Conservation (phyloP, 2,113 vertebrate species). For the Lepus timidus region DNA sequence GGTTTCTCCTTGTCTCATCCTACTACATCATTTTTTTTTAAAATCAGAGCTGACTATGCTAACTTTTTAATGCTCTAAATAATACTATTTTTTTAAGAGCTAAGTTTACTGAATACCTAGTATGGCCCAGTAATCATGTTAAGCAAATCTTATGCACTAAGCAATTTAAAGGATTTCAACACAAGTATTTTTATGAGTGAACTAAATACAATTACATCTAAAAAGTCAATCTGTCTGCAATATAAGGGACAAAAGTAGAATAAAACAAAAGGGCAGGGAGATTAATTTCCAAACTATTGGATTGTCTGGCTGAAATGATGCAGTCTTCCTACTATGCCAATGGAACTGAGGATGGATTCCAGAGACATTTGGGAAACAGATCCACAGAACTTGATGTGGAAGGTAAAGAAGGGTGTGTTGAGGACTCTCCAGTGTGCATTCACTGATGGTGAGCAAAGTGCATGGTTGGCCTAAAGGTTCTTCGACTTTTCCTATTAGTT, state of each 20-base stretch:
- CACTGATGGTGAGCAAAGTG: not conserved
- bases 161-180: not conserved
- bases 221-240: not conserved
- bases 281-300: not conserved
- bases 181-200: not conserved
- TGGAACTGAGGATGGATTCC: not conserved
- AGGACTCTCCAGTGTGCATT: not conserved
- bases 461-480: not conserved
- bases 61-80: not conserved
- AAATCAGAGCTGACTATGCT: not conserved
- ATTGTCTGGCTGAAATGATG: fast-evolving
- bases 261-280: not conserved
- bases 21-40: not conserved
- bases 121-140: not conserved
- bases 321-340: not conserved
- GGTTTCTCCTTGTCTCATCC: not conserved
- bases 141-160: too few relatives aligned
- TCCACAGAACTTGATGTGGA: not conserved
- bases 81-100: not conserved
- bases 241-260: not conserved
- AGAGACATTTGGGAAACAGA: constrained; percentile 26
- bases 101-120: not conserved
- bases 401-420: not conserved
- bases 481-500: too few relatives aligned
- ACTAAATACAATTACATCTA: not conserved